Percentiles rank a stretch among this genome's conserved stretches.
These are phyloP conservation scores for Pseudeuparius sepicola DNA, from an alignment of 2,888 invertebrate species.

Conservation along the genomic window DNA sequence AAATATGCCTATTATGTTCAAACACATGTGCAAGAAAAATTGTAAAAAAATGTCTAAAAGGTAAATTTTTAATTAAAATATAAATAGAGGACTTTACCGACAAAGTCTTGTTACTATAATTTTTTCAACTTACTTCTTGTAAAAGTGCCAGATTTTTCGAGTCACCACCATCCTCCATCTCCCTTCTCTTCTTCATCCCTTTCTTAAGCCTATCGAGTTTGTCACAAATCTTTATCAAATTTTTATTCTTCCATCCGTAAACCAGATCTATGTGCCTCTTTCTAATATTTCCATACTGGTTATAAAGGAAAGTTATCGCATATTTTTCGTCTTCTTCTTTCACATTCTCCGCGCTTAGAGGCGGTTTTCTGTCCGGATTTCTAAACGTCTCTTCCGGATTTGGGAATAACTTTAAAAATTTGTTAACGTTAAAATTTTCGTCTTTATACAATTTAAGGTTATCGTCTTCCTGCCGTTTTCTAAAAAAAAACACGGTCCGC, in stretches of 20 bases:
- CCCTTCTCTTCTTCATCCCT: constrained; percentile 21
- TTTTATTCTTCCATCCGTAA: constrained; percentile 26
- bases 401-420: constrained; percentile 30
- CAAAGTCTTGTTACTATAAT: no score
- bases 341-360: constrained; percentile 23
- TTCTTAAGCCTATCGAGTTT: constrained; percentile 27
- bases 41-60: no score
- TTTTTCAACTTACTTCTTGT: constrained; percentile 33
- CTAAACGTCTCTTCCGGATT: constrained; percentile 28
- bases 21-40: no score
- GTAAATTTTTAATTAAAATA: no score
- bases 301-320: constrained; percentile 29
- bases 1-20: no score
- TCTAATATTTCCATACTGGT: constrained; percentile 28
- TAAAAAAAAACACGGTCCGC: constrained; percentile 18
- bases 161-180: constrained; percentile 15
- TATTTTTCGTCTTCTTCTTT: constrained; percentile 24
- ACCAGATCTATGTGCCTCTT: constrained; percentile 28
- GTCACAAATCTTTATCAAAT: constrained; percentile 28
- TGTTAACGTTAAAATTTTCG: constrained; percentile 25
- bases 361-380: constrained; percentile 23
- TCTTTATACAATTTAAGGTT: constrained; percentile 25
- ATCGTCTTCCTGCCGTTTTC: constrained; percentile 26
- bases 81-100: no score
- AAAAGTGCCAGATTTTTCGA: constrained; percentile 30